Base-by-base conservation (phyloP, 1,140 invertebrate species). In the Saccostrea cuccullata region DNA sequence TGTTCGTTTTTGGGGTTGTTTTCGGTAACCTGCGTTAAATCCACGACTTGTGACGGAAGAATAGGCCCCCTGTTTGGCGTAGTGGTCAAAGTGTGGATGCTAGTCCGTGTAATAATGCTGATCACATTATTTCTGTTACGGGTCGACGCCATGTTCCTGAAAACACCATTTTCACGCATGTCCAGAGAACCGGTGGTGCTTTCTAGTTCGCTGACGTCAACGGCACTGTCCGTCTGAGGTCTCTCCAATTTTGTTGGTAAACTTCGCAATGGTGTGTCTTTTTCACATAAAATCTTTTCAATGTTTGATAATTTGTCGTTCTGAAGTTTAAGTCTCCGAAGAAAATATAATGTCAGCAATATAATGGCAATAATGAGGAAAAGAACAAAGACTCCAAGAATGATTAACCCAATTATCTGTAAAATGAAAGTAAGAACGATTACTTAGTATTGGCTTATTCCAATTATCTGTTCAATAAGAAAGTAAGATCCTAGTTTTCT, bases 161-260 rank as follows among this genome's bases (percentile, higher is more conserved):
- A n/a, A 23, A 26, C 40, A 55, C 26, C 86, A 55, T 77, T n/a
- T 4, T 30, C 36, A 55, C 26, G 17, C n/a, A 30, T 26, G 67
- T 56, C 5, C n/a, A 82, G 23, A 13, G 67, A n/a, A n/a, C 55
- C 17, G 30, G 30, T 1, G 23, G n/a, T 55, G 17, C 30, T 87
- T 23, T 87, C 70, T 4, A 83, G n/a, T n/a, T 87, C 86, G 40
- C 58, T 60, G 55, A 87, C 82, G n/a, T 87, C 77, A 17, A 83
- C 86, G 0, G 82, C 77, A 67, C 86, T 84, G 30, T 87, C 86
- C 12, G 70, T 77, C 30, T 77, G 70, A 36, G 70, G 30, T 58
- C 60, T 55, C 26, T 83, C 30, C 15, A 20, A n/a, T 83, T 26
- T 60, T 15, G 20, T 8, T 17, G 17, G 55, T 15, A 55, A 26